A percentile compares a stretch with the other conserved stretches of the same genome.
Evolutionary conservation across 23 tunicate genomes (phyloP).

Genomic region (Oikopleura vanhoeffeni): DNA sequence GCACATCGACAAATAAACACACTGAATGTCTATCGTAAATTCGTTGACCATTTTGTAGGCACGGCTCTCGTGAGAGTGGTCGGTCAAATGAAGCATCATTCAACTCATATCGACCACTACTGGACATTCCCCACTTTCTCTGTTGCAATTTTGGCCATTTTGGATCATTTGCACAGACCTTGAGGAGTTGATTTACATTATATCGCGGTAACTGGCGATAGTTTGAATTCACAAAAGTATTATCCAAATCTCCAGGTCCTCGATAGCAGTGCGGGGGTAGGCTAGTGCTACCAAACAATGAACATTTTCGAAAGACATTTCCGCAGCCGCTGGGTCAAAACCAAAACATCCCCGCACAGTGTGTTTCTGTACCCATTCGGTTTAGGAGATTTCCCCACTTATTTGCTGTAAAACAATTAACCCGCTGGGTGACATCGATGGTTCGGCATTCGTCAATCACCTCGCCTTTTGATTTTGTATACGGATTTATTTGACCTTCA

Average conservation of each 20-base stretch:
- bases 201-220: not conserved
- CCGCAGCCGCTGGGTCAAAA: not conserved
- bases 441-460: not conserved
- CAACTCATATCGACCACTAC: not conserved
- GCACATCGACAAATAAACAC: not conserved
- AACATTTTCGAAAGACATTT: too few species aligned
- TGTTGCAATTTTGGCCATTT: not conserved
- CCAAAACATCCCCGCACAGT: not conserved
- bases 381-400: not conserved
- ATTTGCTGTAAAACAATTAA: not conserved
- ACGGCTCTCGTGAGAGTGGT: not conserved
- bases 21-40: not conserved
- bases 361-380: not conserved
- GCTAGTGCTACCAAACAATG: not conserved
- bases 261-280: not conserved
- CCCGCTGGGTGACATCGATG: not conserved
- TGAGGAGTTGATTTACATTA: not conserved
- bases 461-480: not conserved
- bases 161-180: conserved; percentile 8
- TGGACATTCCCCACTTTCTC: not conserved
- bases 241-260: not conserved
- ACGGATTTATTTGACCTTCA: not conserved
- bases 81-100: not conserved
- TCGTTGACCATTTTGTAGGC: not conserved
- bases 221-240: not conserved